phyloP scores from a whole-genome alignment of 2,113 vertebrate genomes.

The Hiodon tergisus region DNA sequence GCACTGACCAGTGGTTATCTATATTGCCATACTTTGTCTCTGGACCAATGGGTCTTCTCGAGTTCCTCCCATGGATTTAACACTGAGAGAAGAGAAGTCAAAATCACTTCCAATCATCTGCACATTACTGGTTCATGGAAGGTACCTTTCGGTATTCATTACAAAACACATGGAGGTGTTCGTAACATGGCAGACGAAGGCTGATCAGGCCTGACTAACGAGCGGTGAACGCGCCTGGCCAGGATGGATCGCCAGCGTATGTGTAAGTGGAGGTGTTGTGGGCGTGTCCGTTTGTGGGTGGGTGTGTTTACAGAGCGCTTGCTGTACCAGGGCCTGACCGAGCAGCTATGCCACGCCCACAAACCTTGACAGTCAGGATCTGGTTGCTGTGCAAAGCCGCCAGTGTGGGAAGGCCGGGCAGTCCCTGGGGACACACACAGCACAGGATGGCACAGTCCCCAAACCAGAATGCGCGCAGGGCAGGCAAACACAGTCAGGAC shows the following conservation, averaged over 20 bases:
- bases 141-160: slow-evolving; percentile 27
- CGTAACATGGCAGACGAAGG: slow-evolving; percentile 16
- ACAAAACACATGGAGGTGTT: slow-evolving; percentile 2
- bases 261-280: no score
- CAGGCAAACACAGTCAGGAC: no score
- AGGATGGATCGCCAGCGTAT: slow-evolving; percentile 32
- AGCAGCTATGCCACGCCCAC: slow-evolving; percentile 54
- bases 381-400: slow-evolving; percentile 99
- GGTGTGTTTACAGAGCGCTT: no score
- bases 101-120: slow-evolving; percentile 38
- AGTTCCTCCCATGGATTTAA: no score
- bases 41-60: no score
- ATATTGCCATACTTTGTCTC: no score
- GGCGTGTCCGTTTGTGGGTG: no score
- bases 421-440: slow-evolving; percentile 78
- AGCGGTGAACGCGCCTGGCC: slow-evolving; percentile 34
- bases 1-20: no score
- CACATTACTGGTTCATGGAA: slow-evolving; percentile 38
- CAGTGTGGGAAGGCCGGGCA: slow-evolving; percentile 89
- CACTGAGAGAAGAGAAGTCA: no score
- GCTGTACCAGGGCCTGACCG: no score
- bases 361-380: slow-evolving; percentile 99
- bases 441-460: slow-evolving; percentile 37
- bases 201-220: slow-evolving; percentile 46
- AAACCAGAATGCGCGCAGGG: no score